Conservation (phyloP, 2,113 vertebrate species). For the Hyla sarda region DNA sequence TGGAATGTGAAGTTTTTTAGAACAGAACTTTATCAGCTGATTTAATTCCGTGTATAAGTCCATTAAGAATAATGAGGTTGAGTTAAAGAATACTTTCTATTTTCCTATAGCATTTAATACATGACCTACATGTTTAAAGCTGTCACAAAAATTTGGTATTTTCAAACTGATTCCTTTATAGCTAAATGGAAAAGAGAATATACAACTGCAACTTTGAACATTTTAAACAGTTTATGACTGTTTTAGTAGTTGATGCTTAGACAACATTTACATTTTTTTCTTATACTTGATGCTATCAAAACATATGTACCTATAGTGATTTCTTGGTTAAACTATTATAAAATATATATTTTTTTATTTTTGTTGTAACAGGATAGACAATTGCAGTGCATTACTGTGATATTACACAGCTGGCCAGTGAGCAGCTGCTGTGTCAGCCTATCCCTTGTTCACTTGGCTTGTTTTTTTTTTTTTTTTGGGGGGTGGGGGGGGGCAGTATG, state of each 20-base stretch:
- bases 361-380: no score
- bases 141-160: constrained; percentile 5
- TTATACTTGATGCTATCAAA: not conserved
- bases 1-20: constrained; percentile 52
- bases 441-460: no score
- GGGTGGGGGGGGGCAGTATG: no score
- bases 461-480: no score
- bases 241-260: not conserved
- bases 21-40: constrained; percentile 47
- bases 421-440: no score
- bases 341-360: no score
- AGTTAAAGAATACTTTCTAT: constrained; percentile 37
- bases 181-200: not conserved
- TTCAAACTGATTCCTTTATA: not conserved
- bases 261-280: not conserved
- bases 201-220: not conserved
- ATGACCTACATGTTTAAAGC: constrained; percentile 42
- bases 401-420: no score
- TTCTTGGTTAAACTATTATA: no score
- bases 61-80: constrained; percentile 55
- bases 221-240: not conserved
- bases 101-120: constrained; percentile 21
- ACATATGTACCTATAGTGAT: no score
- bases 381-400: no score
- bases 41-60: constrained; percentile 50